Evolutionary conservation across 2,888 invertebrate genomes (phyloP), one percentile per base, ranked within the genome.

Genomic region (Lepetodrilus schrolli): DNA sequence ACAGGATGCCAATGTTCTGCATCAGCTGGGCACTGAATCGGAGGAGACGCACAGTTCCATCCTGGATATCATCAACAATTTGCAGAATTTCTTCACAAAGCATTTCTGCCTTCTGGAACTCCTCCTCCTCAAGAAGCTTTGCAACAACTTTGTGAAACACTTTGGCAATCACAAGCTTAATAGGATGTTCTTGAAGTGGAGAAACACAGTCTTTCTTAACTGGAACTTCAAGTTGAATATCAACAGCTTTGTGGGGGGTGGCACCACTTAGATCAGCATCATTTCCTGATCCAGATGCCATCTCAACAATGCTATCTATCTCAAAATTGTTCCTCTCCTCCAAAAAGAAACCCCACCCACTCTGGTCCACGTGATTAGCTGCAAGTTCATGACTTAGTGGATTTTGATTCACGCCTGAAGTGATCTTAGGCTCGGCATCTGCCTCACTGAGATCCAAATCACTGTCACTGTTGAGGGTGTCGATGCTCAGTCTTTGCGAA

Each of bases 1-100:
- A 86, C 2, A 87, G 83, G 36, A 87, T 84, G 34, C 88, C 89
- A 3, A 87, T 80, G 75, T 86, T 87, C 78, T 87, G 86, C 73
- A 88, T 75, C 7, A 86, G 77, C 36, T 87, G 81, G 21, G 87
- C 88, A 80, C 82, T 84, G 75, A 87, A 84, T 51, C 83, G 77
- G 21, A 87, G 76, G 82, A 86, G 79, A 0, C 84, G 82, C 7
- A 83, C 83, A 7, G 86, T 86, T 8, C 85, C 86, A 76, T 87
- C 86, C 76, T 86, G 85, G 48, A 87, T 85, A n/a, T 83, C 82
- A 48, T 86, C 85, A n/a, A 87, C 76, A 17, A 87, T 86, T 66
- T 85, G 83, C 58, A 86, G 72, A 43, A 86, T 82, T 72, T 87
- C 84, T 71, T 87, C 86, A 77, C 82, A 84, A 21, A 87, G 79